Conservation (phyloP, 2,113 vertebrate genomes). For the Serinus canaria region DNA sequence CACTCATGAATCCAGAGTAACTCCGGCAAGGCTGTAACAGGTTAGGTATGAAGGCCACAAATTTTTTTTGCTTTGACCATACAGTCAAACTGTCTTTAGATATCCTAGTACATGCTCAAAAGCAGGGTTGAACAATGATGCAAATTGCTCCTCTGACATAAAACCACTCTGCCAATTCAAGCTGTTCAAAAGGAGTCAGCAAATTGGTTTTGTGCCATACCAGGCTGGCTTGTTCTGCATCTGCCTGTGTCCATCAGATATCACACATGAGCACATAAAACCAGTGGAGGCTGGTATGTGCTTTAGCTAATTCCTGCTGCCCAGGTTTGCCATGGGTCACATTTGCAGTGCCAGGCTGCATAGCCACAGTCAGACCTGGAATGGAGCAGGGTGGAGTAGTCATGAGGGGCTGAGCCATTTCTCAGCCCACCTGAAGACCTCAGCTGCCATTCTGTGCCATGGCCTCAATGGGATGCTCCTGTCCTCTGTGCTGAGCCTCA, state of each 20-base stretch:
- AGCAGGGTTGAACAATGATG: not conserved
- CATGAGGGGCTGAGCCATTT: not conserved
- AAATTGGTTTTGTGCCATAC: not conserved
- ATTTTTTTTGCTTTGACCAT: not conserved
- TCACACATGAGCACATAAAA: fast-evolving
- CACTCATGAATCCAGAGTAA: not conserved
- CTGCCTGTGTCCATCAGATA: not conserved
- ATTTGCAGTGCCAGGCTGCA: not conserved
- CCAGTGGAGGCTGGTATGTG: not conserved
- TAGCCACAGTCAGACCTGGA: fast-evolving
- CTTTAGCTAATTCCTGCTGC: not conserved
- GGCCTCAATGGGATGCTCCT: not conserved
- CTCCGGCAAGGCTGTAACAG: not conserved
- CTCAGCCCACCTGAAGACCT: not conserved
- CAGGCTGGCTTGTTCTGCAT: not conserved
- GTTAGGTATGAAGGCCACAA: fast-evolving
- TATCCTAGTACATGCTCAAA: not conserved
- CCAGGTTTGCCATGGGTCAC: fast-evolving
- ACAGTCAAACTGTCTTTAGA: fast-evolving
- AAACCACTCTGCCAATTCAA: not conserved
- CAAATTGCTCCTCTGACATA: not conserved
- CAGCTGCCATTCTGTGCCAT: fast-evolving
- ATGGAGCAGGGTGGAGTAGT: not conserved
- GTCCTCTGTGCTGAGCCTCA: not conserved
- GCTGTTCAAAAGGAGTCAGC: not conserved